These are phyloP conservation scores for Collichthys lucidus DNA, from an alignment of 2,113 vertebrate species.

Conservation along the genomic window DNA sequence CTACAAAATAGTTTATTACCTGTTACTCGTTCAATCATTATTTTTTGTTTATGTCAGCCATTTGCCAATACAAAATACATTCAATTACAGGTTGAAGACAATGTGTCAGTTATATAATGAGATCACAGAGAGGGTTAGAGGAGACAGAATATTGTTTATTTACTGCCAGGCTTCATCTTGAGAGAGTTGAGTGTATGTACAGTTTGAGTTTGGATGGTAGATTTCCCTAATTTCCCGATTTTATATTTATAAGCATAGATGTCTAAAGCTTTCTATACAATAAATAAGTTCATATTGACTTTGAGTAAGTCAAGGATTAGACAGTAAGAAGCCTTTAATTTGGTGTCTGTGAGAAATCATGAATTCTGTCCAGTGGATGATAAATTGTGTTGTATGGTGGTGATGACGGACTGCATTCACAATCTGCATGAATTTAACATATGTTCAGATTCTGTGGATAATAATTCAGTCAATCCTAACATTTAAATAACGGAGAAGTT, in stretches of 20 bases:
- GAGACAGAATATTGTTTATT: neutral
- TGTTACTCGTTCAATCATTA: neutral
- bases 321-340: constrained; percentile 7
- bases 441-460: neutral
- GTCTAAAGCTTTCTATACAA: neutral
- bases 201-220: neutral
- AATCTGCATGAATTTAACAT: constrained; percentile 29
- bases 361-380: neutral
- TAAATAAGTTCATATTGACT: neutral
- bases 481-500: too few species aligned
- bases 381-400: constrained; percentile 2
- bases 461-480: too few species aligned
- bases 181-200: neutral
- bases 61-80: neutral
- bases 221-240: neutral
- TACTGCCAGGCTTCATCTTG: neutral
- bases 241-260: neutral
- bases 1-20: too few species aligned
- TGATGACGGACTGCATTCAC: constrained; percentile 6
- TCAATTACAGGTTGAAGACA: neutral
- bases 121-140: neutral
- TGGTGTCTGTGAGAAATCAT: neutral
- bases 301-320: neutral
- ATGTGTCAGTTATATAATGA: neutral
- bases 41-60: neutral